Percentiles rank a stretch among this genome's conserved stretches.
phyloP scores from a whole-genome alignment of 1,140 invertebrate species.

The Temnothorax nylanderi region DNA sequence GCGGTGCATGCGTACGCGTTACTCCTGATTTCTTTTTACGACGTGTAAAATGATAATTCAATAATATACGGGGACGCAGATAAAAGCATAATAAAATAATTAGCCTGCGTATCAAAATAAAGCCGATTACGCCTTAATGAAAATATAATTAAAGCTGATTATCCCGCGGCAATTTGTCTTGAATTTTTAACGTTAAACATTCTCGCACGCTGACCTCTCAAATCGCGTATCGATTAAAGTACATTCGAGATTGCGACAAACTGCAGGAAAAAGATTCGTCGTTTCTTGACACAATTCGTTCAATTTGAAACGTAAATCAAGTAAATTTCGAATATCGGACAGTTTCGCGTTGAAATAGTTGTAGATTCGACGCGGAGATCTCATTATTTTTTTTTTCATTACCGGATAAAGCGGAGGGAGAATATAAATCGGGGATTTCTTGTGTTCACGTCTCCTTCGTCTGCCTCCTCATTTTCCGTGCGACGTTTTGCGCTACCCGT shows the following conservation, averaged over 20 bases:
- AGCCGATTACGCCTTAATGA: background rate
- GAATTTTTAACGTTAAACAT: background rate
- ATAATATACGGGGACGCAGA: background rate
- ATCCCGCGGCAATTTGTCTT: background rate
- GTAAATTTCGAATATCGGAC: background rate
- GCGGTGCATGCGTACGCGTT: background rate
- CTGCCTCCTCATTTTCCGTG: background rate
- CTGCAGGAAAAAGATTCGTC: background rate
- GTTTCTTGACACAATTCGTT: background rate
- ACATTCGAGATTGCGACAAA: background rate
- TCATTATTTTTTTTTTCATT: background rate
- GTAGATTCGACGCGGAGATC: background rate
- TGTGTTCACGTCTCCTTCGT: background rate
- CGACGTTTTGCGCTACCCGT: background rate
- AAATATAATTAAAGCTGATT: slow-evolving; percentile 3
- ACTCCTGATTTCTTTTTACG: background rate
- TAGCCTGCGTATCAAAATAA: background rate
- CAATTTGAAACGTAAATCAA: background rate
- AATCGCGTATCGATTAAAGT: background rate
- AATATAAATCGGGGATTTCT: background rate
- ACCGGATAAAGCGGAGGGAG: background rate
- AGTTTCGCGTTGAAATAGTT: background rate
- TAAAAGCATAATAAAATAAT: slow-evolving; percentile 37
- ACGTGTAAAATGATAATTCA: background rate
- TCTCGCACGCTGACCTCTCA: no score